Evolutionary conservation across 2,888 invertebrate species (phyloP).

Genomic region (Mantis religiosa): DNA sequence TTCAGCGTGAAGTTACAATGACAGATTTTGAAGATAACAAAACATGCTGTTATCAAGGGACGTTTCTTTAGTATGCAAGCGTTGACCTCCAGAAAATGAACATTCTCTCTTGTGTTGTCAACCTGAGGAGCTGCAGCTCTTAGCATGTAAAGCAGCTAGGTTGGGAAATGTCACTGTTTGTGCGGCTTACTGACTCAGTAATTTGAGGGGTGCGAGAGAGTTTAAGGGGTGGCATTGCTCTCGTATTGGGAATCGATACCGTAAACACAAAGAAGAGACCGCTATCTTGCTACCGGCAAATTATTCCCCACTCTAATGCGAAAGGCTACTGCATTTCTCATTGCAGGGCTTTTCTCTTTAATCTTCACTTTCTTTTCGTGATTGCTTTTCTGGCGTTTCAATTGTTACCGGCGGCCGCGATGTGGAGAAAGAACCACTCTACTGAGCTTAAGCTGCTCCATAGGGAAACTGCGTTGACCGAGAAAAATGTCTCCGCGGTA

Average conservation of each 20-base stretch:
- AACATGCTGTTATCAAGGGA: too few relatives aligned
- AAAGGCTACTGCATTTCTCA: not conserved
- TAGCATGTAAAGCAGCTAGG: not conserved
- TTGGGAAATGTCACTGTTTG: not conserved
- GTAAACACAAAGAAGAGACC: slow-evolving; percentile 2
- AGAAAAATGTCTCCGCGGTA: too few relatives aligned
- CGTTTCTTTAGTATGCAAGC: too few relatives aligned
- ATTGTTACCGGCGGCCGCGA: not conserved
- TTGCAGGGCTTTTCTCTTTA: not conserved
- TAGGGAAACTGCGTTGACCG: too few relatives aligned
- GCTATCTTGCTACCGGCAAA: not conserved
- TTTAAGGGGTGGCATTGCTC: slow-evolving; percentile 1
- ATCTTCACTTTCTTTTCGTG: not conserved
- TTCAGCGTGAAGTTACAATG: too few relatives aligned
- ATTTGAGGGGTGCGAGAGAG: not conserved
- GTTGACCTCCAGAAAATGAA: not conserved
- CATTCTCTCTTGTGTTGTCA: not conserved
- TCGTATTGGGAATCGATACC: slow-evolving; percentile 18
- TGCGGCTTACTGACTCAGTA: slow-evolving; percentile 1
- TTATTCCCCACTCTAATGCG: not conserved
- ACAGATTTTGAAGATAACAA: too few relatives aligned
- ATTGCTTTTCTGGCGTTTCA: not conserved
- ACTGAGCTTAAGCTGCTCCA: too few relatives aligned
- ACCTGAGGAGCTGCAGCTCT: not conserved
- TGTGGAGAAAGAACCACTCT: not conserved